A percentile compares a stretch with the other conserved stretches of the same genome.
Conservation (phyloP, 2,113 vertebrate species). For the Neodontobutis hainanensis region DNA sequence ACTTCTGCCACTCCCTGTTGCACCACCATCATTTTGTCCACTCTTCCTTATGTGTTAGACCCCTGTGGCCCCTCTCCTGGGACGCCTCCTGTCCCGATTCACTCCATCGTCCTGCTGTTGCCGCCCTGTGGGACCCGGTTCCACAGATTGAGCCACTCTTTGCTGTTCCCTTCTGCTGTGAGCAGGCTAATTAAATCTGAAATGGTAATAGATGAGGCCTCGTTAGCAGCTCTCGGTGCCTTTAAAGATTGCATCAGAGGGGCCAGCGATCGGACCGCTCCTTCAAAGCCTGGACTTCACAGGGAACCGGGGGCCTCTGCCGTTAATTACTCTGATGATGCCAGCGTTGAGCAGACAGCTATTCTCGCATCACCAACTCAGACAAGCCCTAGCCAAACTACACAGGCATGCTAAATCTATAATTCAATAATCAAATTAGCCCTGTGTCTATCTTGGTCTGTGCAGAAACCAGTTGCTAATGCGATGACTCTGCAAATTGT, state of each 20-base stretch:
- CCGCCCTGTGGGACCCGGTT: slow-evolving; percentile 58
- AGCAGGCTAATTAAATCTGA: slow-evolving; percentile 72
- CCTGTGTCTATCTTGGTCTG: slow-evolving; percentile 38
- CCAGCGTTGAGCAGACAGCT: slow-evolving; percentile 45
- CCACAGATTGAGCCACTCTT: slow-evolving; percentile 68
- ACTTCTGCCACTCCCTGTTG: slow-evolving; percentile 37
- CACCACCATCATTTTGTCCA: slow-evolving; percentile 40
- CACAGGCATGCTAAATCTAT: slow-evolving; percentile 55
- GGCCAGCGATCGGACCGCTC: slow-evolving; percentile 58
- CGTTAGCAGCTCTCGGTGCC: slow-evolving; percentile 71
- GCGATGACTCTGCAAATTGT: slow-evolving; percentile 53
- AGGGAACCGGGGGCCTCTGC: slow-evolving; percentile 51
- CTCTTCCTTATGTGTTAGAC: slow-evolving; percentile 40
- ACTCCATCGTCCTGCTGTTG: slow-evolving; percentile 72
- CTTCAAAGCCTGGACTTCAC: slow-evolving; percentile 74
- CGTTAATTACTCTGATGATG: slow-evolving; percentile 71
- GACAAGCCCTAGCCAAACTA: slow-evolving; percentile 46
- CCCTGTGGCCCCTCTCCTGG: slow-evolving; percentile 46
- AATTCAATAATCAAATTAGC: slow-evolving; percentile 65
- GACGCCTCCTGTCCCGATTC: slow-evolving; percentile 55
- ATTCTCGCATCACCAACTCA: slow-evolving; percentile 41
- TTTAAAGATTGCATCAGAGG: slow-evolving; percentile 72
- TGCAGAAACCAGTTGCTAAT: slow-evolving; percentile 48
- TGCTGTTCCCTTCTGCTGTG: slow-evolving; percentile 61
- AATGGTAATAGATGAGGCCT: slow-evolving; percentile 77